phyloP scores from a whole-genome alignment of 2,797 vertebrate genomes.

The Oreortyx pictus region DNA sequence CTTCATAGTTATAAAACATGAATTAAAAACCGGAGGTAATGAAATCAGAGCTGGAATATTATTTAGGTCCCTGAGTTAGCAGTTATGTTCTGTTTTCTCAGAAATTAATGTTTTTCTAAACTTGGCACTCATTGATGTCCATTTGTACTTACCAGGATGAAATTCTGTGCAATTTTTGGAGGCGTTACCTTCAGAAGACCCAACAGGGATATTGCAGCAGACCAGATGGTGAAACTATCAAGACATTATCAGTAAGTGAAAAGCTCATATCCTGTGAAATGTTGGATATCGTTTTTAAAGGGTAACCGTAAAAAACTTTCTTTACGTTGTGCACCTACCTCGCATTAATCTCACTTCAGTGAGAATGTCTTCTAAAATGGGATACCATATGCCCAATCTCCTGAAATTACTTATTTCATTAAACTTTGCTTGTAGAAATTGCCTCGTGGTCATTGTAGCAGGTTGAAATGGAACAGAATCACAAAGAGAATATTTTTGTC shows the following conservation, averaged over 20 bases:
- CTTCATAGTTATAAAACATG: neutral
- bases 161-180: conserved; percentile 88
- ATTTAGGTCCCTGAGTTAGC: neutral
- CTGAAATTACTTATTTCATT: neutral
- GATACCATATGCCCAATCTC: neutral
- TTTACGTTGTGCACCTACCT: neutral
- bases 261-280: neutral
- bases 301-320: neutral
- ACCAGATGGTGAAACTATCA: conserved; percentile 18
- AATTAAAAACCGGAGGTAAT: neutral
- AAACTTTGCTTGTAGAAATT: neutral
- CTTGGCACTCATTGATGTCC: neutral
- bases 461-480: neutral
- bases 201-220: conserved; percentile 84
- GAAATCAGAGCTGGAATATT: neutral
- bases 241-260: conserved; percentile 43
- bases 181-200: conserved; percentile 88
- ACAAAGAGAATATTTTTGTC: neutral
- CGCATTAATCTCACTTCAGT: neutral
- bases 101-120: neutral
- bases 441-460: neutral
- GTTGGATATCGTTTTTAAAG: neutral
- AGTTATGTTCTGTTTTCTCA: neutral
- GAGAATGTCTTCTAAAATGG: neutral
- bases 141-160: conserved; percentile 81